Percentiles rank a stretch among this genome's conserved stretches.
phyloP scores from a whole-genome alignment of 2,113 vertebrate species.

The Isichthys henryi region DNA sequence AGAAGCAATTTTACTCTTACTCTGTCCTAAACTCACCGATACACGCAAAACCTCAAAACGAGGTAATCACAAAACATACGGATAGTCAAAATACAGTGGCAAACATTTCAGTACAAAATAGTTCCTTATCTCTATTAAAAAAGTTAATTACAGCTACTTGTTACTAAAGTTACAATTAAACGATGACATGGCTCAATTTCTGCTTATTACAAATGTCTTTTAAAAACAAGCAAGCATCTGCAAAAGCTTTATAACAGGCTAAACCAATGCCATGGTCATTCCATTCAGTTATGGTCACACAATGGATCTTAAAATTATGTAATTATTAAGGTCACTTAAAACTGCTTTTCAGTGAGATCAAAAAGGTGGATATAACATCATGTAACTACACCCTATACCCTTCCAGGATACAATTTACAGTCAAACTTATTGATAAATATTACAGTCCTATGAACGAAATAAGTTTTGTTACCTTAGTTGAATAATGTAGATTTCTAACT shows the following conservation, averaged over 20 bases:
- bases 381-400: background rate
- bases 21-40: background rate
- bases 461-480: background rate
- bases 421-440: background rate
- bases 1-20: background rate
- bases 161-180: constrained; percentile 8
- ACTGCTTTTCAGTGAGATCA: constrained; percentile 2
- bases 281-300: background rate
- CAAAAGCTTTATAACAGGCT: background rate
- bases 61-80: background rate
- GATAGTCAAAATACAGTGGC: background rate
- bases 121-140: constrained; percentile 9
- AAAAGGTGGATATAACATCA: background rate
- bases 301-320: background rate
- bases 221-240: background rate
- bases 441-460: background rate
- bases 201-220: background rate
- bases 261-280: background rate
- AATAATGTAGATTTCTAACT: background rate
- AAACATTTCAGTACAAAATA: constrained; percentile 5
- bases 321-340: constrained; percentile 24
- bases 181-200: background rate
- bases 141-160: background rate
- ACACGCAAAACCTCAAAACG: background rate
- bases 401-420: background rate